These are phyloP conservation scores for Drosophila anomalata DNA, from an alignment of 2,888 invertebrate species.

Conservation along the genomic window DNA sequence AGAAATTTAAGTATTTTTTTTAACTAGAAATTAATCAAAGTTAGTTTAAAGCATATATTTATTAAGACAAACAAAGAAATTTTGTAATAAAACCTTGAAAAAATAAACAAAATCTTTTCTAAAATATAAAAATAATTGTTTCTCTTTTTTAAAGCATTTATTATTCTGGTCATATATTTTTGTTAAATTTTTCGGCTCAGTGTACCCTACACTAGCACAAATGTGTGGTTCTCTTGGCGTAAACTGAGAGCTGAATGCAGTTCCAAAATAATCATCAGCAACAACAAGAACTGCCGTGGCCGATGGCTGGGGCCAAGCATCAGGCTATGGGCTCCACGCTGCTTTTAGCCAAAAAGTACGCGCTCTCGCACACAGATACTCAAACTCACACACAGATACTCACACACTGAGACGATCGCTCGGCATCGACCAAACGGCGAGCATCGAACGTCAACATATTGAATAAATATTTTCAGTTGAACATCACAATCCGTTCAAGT, in stretches of 20 bases:
- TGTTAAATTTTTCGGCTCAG: not conserved
- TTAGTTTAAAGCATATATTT: too few relatives aligned
- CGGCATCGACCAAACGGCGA: constrained; percentile 71
- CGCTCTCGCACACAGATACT: constrained; percentile 44
- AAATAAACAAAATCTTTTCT: too few relatives aligned
- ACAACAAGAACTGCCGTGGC: constrained; percentile 21
- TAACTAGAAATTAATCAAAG: too few relatives aligned
- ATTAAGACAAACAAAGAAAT: too few relatives aligned
- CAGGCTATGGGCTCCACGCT: constrained; percentile 43
- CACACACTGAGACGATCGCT: constrained; percentile 47
- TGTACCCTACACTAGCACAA: constrained; percentile 14
- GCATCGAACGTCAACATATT: constrained; percentile 82
- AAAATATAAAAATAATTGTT: too few relatives aligned
- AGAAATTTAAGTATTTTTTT: too few relatives aligned
- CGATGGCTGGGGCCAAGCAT: constrained; percentile 31
- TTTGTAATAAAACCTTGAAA: too few relatives aligned
- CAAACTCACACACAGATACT: constrained; percentile 49
- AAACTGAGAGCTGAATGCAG: constrained; percentile 56
- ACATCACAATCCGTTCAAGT: constrained; percentile 85
- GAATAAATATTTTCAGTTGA: constrained; percentile 84
- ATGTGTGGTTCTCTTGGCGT: constrained; percentile 16
- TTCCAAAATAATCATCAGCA: constrained; percentile 58
- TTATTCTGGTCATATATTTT: too few relatives aligned
- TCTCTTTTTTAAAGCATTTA: too few relatives aligned
- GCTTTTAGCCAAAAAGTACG: constrained; percentile 60